These are phyloP conservation scores for Cinara cedri DNA, from an alignment of 2,888 invertebrate species.

Conservation along the genomic window DNA sequence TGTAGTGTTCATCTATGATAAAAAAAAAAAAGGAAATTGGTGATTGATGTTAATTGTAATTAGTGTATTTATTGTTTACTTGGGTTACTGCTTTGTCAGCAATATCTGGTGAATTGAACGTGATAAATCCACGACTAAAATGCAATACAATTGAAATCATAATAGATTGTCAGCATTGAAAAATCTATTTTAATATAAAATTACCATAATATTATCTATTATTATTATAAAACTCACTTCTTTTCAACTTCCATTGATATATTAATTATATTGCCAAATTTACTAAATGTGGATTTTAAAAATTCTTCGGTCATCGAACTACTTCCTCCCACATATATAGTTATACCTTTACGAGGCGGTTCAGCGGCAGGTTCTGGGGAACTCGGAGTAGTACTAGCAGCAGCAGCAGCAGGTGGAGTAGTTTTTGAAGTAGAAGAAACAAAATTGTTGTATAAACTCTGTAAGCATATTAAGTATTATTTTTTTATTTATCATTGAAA, in stretches of 20 bases:
- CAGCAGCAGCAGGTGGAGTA: slow-evolving; percentile 12
- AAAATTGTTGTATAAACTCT: slow-evolving; percentile 77
- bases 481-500: no score
- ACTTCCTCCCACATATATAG: slow-evolving; percentile 80
- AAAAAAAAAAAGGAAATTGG: not conserved
- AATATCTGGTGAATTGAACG: slow-evolving; percentile 87
- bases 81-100: slow-evolving; percentile 85
- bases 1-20: slow-evolving; percentile 72
- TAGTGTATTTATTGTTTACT: slow-evolving; percentile 57
- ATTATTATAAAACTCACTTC: slow-evolving; percentile 66
- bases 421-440: slow-evolving; percentile 64
- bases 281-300: slow-evolving; percentile 75
- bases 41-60: no score
- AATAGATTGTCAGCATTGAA: not conserved
- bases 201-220: not conserved
- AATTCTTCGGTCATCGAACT: slow-evolving; percentile 78
- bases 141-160: not conserved
- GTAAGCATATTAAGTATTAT: not conserved
- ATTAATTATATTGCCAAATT: slow-evolving; percentile 78
- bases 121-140: slow-evolving; percentile 83
- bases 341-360: slow-evolving; percentile 77
- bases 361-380: slow-evolving; percentile 63
- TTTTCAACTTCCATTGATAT: slow-evolving; percentile 85
- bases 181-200: not conserved
- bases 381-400: not conserved